These are phyloP conservation scores for Enhydra lutris DNA, from an alignment of 2,113 vertebrate genomes.

Conservation along the genomic window DNA sequence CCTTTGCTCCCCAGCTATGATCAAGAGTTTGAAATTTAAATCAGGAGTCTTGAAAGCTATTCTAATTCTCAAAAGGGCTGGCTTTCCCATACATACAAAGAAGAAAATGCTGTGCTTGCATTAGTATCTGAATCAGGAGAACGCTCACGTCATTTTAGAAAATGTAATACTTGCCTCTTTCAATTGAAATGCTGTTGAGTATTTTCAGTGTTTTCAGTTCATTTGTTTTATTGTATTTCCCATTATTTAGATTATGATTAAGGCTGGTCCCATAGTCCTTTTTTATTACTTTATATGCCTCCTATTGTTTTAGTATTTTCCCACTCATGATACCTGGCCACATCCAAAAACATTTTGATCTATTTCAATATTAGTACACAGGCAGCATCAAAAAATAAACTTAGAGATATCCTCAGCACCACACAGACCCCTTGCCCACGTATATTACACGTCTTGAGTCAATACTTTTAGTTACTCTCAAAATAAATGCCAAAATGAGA, in stretches of 20 bases:
- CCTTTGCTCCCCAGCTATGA: constrained; percentile 81
- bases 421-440: background rate
- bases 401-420: background rate
- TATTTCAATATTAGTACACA: constrained; percentile 49
- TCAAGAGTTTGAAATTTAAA: constrained; percentile 89
- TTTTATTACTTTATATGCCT: constrained; percentile 62
- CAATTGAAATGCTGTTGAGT: constrained; percentile 57
- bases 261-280: constrained; percentile 64
- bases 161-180: constrained; percentile 74
- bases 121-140: constrained; percentile 69
- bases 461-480: background rate
- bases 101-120: constrained; percentile 80
- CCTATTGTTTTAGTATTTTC: constrained; percentile 74
- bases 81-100: constrained; percentile 83
- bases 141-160: constrained; percentile 77
- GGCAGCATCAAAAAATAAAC: background rate
- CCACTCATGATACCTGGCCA: constrained; percentile 57
- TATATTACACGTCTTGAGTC: too few species aligned
- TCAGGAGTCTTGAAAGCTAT: constrained; percentile 85
- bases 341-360: constrained; percentile 51
- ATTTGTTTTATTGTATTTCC: constrained; percentile 72
- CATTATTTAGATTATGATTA: constrained; percentile 69
- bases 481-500: background rate
- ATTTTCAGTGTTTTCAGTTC: constrained; percentile 61
- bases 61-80: constrained; percentile 82